These are phyloP conservation scores for Pituophis catenifer DNA, from an alignment of 2,113 vertebrate genomes.

Conservation along the genomic window DNA sequence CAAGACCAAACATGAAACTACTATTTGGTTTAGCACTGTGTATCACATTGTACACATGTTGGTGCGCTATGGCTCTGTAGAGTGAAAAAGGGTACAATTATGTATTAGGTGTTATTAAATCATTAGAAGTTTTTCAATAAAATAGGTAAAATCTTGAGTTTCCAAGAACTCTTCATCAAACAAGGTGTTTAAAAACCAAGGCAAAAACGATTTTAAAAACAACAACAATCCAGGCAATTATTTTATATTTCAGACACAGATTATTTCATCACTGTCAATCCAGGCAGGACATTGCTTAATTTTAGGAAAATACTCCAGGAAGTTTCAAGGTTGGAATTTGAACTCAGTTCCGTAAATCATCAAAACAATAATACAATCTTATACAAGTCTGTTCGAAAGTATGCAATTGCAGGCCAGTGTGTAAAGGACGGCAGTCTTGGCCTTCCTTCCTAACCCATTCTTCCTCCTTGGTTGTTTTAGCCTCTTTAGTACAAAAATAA, in stretches of 20 bases:
- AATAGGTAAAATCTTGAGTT: not conserved
- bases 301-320: not conserved
- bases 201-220: not conserved
- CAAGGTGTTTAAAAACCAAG: not conserved
- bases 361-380: not conserved
- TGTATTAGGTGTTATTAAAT: not conserved
- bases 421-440: not conserved
- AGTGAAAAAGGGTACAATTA: not conserved
- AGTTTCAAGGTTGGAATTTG: not conserved
- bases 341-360: not conserved
- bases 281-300: too few species aligned
- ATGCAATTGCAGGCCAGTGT: not conserved
- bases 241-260: not conserved
- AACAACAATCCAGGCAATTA: not conserved
- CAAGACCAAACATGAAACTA: not conserved
- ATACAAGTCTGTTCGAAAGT: not conserved
- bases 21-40: not conserved
- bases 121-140: not conserved
- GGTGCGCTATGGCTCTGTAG: not conserved
- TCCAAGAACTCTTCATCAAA: not conserved
- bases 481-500: constrained; percentile 15
- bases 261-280: not conserved
- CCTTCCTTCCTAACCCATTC: constrained; percentile 14
- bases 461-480: not conserved
- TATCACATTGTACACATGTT: not conserved